Evolutionary conservation across 2,888 invertebrate species (phyloP).

Genomic region (Agriopis marginaria): DNA sequence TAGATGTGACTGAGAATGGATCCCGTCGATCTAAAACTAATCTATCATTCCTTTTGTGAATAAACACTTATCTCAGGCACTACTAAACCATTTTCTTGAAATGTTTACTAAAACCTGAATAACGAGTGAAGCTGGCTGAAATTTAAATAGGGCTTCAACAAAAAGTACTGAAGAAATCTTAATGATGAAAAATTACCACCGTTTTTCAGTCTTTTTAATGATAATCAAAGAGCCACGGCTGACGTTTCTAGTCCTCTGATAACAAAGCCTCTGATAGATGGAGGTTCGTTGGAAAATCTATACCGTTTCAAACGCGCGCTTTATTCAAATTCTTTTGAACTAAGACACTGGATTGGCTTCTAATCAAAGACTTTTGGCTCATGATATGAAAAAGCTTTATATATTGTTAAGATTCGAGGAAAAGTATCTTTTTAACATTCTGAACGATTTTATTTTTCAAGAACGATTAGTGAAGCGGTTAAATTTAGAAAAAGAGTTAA

Average conservation of each 20-base stretch:
- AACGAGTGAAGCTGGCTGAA: no score
- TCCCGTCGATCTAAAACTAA: no score
- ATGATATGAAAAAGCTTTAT: not conserved
- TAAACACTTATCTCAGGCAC: no score
- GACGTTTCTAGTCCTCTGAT: constrained; percentile 42
- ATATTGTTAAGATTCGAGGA: no score
- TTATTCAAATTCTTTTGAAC: constrained; percentile 24
- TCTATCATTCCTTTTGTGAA: no score
- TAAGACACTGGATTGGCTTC: constrained; percentile 12
- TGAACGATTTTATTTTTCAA: no score
- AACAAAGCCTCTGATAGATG: constrained; percentile 43
- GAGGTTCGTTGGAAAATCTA: constrained; percentile 34
- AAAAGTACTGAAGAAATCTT: not conserved
- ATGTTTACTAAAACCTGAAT: no score
- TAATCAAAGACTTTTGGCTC: not conserved
- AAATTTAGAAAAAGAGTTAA: no score
- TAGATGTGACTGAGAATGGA: no score
- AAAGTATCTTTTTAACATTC: no score
- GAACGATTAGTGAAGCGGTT: no score
- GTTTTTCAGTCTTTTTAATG: constrained; percentile 7
- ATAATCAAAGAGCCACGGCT: constrained; percentile 24
- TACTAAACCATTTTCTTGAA: no score
- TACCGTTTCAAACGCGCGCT: constrained; percentile 28
- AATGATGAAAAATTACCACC: constrained; percentile 17
- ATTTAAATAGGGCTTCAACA: not conserved